Base-by-base conservation (phyloP, 35 echinoderm and acorn worm genomes). In the Anneissia japonica region DNA sequence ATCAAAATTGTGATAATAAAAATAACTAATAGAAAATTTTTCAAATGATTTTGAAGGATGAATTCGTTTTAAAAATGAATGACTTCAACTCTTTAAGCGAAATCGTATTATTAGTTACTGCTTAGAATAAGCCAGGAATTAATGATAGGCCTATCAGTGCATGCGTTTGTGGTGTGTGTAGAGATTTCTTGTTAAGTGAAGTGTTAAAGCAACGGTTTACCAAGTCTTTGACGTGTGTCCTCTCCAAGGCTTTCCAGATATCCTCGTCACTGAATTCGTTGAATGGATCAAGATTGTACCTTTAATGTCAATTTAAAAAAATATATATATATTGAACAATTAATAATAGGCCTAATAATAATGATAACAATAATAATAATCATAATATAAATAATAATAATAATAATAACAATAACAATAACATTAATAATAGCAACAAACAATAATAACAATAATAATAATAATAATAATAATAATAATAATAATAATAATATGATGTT, bases 241-340 rank as follows among this genome's bases (percentile, higher is more conserved):
- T 89, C 34, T 92, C 90, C 39, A 97, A 76, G 37, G 94, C 90
- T 73, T 77, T 45, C 94, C 94, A 97, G 9, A 97, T 73, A 19
- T 92, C 87, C 0, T 86, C 79, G 77, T 97, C 94, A 4, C 39
- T 83, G n/a, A 90, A 87, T 39, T 86, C 38, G 40, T 87, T 85
- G 31, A 90, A 83, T 5, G 94, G 94, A 80, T 97, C 94, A 16
- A 97, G 45, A 55, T 97, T 97, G 72, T 92, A 97, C 75, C 94
- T 97, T n/a, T n/a, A n/a, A n/a, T n/a, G n/a, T n/a, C n/a, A n/a
- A n/a, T n/a, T n/a, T n/a, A n/a, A n/a, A n/a, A n/a, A n/a, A n/a
- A n/a, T n/a, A n/a, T n/a, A n/a, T n/a, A n/a, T n/a, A n/a, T n/a
- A n/a, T n/a, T n/a, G n/a, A n/a, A n/a, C n/a, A n/a, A n/a, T n/a